Evolutionary conservation across 1,140 invertebrate genomes (phyloP), one percentile per base, ranked within the genome.

Genomic region (Drosophila sulfurigaster): DNA sequence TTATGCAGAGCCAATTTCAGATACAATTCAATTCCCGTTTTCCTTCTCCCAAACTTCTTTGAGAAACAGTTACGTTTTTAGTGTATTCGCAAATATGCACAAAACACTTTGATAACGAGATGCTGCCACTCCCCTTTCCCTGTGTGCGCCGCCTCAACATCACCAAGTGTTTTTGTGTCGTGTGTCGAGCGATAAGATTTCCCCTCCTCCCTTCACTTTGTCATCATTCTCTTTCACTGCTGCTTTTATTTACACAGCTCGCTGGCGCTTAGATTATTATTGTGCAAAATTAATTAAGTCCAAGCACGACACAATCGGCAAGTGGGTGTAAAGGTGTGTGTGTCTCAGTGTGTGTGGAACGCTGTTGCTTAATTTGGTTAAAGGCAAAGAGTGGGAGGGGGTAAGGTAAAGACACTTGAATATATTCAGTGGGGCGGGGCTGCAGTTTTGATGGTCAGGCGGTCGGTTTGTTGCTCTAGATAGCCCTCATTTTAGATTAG

Each of bases 231-330:
- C 20, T 25, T 8, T 6, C 6, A 7, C 7, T 38, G 10, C 35
- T 10, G 35, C 8, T 38, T 73, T 77, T 80, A 82, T 88, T 88
- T 89, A 74, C 46, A 2, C 49, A 72, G 32, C 8, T 8, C 20
- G 32, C 8, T 75, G 67, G 75, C 78, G 68, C 73, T 75, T 73
- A 79, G 83, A 77, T 87, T 82, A 77, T 87, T 82, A 82, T 78
- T 56, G 77, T 88, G 80, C 73, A 88, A 85, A 86, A 82, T 83
- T 88, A 88, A 88, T 88, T 88, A 88, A 74, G 66, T 75, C 51
- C 66, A 80, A 63, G 64, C 83, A 83, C 80, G 85, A 83, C 73
- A 83, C 73, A 88, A 57, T 48, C 45, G 45, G 49, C 38, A 48
- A 52, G 67, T 54, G 35, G 7, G 35, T 15, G 10, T 20, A 13